Conservation (phyloP, 2,113 vertebrate species). For the Rhabdornis inornatus region DNA sequence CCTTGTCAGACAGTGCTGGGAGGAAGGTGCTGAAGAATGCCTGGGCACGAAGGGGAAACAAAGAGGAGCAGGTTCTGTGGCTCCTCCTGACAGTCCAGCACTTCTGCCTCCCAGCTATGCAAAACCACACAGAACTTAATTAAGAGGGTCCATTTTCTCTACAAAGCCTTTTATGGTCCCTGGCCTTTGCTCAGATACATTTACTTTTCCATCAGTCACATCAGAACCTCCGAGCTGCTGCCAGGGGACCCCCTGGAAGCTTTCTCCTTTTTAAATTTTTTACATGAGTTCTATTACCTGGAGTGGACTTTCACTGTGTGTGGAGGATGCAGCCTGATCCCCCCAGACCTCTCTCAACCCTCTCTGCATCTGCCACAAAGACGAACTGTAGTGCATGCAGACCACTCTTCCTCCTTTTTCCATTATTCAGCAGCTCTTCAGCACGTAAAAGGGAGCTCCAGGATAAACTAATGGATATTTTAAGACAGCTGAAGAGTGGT, state of each 20-base stretch:
- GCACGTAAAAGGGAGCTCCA: not conserved
- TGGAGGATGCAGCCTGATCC: slow-evolving; percentile 39
- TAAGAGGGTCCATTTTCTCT: slow-evolving; percentile 23
- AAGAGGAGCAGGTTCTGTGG: not conserved
- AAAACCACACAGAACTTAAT: slow-evolving; percentile 8
- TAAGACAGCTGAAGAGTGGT: not conserved
- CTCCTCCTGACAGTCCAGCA: not conserved
- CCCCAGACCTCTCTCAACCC: slow-evolving; percentile 21
- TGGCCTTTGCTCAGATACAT: slow-evolving; percentile 20
- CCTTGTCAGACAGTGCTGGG: not conserved
- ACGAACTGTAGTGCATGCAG: not conserved
- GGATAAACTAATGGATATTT: not conserved
- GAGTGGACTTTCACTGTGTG: not conserved
- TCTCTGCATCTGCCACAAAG: not conserved
- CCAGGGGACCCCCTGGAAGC: slow-evolving; percentile 7
- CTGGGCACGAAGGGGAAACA: not conserved
- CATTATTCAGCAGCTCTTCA: not conserved
- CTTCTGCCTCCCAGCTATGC: not conserved
- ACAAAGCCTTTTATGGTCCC: slow-evolving; percentile 9
- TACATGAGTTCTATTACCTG: slow-evolving; percentile 14
- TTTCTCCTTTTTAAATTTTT: slow-evolving; percentile 56
- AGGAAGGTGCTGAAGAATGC: not conserved
- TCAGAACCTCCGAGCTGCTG: not conserved
- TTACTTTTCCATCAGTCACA: slow-evolving; percentile 55
- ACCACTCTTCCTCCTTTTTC: not conserved